These are phyloP conservation scores for Hoplodrina ambigua DNA, from an alignment of 2,888 invertebrate genomes.

Conservation along the genomic window DNA sequence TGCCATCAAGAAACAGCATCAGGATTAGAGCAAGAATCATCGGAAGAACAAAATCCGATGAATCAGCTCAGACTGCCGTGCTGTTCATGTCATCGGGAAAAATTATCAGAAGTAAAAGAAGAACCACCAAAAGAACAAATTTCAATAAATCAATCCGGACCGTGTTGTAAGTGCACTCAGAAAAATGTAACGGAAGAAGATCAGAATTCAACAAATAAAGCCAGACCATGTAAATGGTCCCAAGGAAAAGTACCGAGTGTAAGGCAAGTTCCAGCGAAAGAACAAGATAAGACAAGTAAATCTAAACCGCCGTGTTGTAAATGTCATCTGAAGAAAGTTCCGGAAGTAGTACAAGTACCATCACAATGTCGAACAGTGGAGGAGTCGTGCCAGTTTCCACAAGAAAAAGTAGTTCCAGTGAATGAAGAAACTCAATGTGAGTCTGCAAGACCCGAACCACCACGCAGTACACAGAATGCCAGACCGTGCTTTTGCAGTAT, in stretches of 20 bases:
- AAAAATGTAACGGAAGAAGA: neutral
- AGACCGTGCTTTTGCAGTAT: constrained; percentile 23
- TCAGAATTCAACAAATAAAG: neutral
- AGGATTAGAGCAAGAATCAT: neutral
- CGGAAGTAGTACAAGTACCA: constrained; percentile 33
- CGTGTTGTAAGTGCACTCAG: neutral
- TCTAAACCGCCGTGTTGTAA: neutral
- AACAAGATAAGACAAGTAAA: neutral
- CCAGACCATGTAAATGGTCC: too few relatives aligned
- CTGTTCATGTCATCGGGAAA: neutral
- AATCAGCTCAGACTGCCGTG: neutral
- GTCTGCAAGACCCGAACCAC: neutral
- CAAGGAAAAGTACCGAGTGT: neutral
- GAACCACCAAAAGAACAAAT: neutral
- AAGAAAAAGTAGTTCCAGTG: constrained; percentile 33
- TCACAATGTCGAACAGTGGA: constrained; percentile 28
- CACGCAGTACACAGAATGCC: neutral
- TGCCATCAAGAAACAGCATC: neutral
- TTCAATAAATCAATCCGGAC: neutral
- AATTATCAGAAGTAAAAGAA: neutral
- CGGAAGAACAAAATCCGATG: neutral
- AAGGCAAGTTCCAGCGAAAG: neutral
- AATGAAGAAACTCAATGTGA: constrained; percentile 53
- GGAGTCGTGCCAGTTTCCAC: constrained; percentile 62
- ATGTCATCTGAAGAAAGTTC: constrained; percentile 3